Evolutionary conservation across 2,888 invertebrate genomes (phyloP).

Genomic region (Eudemis profundana): DNA sequence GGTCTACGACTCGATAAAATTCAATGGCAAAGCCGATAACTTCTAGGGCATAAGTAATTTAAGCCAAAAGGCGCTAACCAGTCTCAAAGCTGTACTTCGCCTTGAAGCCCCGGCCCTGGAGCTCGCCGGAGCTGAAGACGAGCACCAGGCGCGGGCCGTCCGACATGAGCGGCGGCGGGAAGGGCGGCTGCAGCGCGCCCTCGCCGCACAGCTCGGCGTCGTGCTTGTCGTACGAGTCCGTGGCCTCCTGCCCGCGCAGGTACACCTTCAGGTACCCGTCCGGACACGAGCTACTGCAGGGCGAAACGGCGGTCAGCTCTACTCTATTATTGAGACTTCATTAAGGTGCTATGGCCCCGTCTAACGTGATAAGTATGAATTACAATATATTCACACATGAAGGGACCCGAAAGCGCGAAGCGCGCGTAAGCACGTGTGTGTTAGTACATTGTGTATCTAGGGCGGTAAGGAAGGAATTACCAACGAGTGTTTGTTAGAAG

Average conservation of each 20-base stretch:
- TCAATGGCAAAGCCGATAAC: too few species aligned
- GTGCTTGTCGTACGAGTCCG: constrained; percentile 96
- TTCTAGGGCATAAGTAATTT: background rate
- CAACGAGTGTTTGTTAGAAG: too few species aligned
- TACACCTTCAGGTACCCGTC: constrained; percentile 97
- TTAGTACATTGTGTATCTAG: too few species aligned
- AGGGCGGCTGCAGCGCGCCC: constrained; percentile 55
- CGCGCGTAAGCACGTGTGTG: too few species aligned
- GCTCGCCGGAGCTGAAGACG: constrained; percentile 97
- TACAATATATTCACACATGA: too few species aligned
- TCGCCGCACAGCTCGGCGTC: constrained; percentile 97
- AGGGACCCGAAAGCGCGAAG: too few species aligned
- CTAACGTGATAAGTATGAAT: too few species aligned
- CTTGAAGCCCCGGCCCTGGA: constrained; percentile 96
- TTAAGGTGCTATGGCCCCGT: too few species aligned
- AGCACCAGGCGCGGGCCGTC: constrained; percentile 97
- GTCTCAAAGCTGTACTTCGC: constrained; percentile 94
- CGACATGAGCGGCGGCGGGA: constrained; percentile 89
- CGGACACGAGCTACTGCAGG: constrained; percentile 87
- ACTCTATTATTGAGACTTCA: background rate
- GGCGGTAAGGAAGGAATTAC: too few species aligned
- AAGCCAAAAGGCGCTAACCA: constrained; percentile 77
- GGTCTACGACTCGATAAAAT: too few species aligned
- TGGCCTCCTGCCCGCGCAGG: constrained; percentile 95
- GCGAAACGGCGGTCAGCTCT: background rate